Conservation (phyloP, 2,797 vertebrate species). For the Anguilla anguilla region DNA sequence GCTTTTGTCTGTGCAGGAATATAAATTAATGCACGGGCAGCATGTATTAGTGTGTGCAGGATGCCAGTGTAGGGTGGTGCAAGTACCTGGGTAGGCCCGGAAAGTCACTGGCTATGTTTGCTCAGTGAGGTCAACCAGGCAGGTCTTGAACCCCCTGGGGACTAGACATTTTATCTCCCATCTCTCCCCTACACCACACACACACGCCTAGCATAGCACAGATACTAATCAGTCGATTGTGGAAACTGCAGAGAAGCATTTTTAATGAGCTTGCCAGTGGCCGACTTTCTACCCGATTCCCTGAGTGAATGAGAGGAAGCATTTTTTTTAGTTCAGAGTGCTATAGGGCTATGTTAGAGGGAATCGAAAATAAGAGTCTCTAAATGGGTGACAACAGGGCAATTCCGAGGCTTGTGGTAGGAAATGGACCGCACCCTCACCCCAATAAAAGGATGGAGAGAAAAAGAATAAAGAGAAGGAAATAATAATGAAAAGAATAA, state of each 20-base stretch:
- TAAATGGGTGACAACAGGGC: not conserved
- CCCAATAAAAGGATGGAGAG: constrained; percentile 35
- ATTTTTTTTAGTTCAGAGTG: not conserved
- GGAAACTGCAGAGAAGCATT: not conserved
- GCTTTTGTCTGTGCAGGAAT: not conserved
- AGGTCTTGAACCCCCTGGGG: constrained; percentile 46
- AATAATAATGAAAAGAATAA: not conserved
- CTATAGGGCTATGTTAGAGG: constrained; percentile 13
- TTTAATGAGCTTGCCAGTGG: not conserved
- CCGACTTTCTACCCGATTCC: not conserved
- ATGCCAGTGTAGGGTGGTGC: not conserved
- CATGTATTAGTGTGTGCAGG: constrained; percentile 13
- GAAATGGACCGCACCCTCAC: not conserved
- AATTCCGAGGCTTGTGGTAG: not conserved
- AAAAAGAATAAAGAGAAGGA: constrained; percentile 5
- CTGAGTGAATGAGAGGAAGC: too few species aligned
- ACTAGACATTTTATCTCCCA: constrained; percentile 51
- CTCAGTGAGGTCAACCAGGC: constrained; percentile 46
- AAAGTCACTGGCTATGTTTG: constrained; percentile 39
- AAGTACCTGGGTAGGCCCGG: not conserved
- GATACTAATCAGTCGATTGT: constrained; percentile 29
- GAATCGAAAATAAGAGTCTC: constrained; percentile 17
- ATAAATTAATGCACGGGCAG: not conserved
- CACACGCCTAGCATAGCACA: constrained; percentile 34
- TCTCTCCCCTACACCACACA: constrained; percentile 38